Evolutionary conservation across 1,140 invertebrate species (phyloP), one percentile per base, ranked within the genome.

Genomic region (Drosophila teissieri): DNA sequence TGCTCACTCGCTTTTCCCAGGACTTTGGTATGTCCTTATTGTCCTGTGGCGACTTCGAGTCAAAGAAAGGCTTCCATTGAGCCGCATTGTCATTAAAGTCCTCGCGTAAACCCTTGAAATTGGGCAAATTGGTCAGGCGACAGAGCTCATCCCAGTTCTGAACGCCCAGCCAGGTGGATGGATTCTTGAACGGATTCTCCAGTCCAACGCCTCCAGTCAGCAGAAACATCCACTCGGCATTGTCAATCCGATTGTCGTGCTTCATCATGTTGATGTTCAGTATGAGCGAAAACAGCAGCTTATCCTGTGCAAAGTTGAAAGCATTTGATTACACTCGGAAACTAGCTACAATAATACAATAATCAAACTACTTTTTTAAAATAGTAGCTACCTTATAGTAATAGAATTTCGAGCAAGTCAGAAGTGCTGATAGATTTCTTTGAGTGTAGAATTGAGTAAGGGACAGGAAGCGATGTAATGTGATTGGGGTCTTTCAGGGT

Each of bases 141-240:
- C 96, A 97, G 3, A 97, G 78, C 92, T 98, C 97, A 89, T 97
- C 95, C 98, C 98, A 99, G 27, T 95, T 95, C 81, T 96, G 96
- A 11, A 90, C 34, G 2, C 96, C 95, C 27, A 98, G 90, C 97
- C 97, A 98, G 5, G 94, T 80, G 0, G 94, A 83, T 0, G 95
- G 96, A 93, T 97, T 97, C 54, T 91, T 84, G 82, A 96, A 83
- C 1, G 95, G 95, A 94, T 97, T 97, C 70, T 96, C 96, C 19
- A 97, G 93, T 42, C 95, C 95, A 55, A 97, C 94, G 31, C 97
- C 97, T 14, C 97, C 97, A 8, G 96, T 98, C 72, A 99, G 88
- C 6, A 99, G 93, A 92, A 98, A 99, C 93, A 97, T 95, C 95
- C 97, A 98, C 80, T 98, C 95, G 0, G 92, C 68, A 14, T 95